These are phyloP conservation scores for Drosophila carrolli DNA, from an alignment of 1,140 invertebrate species.

Conservation along the genomic window DNA sequence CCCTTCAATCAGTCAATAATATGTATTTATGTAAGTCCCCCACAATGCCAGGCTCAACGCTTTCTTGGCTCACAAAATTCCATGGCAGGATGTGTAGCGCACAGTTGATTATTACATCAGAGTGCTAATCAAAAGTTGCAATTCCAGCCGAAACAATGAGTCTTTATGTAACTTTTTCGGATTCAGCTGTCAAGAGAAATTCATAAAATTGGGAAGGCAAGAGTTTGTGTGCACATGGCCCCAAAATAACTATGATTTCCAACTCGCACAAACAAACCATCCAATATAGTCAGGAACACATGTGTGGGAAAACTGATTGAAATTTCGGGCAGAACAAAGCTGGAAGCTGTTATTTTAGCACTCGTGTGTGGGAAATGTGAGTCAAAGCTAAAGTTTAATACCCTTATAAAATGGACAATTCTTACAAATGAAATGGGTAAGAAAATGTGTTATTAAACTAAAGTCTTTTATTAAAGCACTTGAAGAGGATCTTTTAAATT, in stretches of 20 bases:
- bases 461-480: no score
- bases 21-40: conserved; percentile 35
- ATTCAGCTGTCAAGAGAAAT: conserved; percentile 57
- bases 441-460: no score
- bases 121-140: conserved; percentile 74
- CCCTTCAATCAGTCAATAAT: conserved; percentile 71
- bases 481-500: no score
- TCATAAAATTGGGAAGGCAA: conserved; percentile 49
- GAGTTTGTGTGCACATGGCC: conserved; percentile 46
- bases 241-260: conserved; percentile 75
- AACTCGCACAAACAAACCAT: conserved; percentile 10
- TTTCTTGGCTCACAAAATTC: neutral
- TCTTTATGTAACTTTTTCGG: conserved; percentile 50
- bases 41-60: conserved; percentile 1
- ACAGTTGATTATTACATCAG: conserved; percentile 67
- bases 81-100: conserved; percentile 20
- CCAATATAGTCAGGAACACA: conserved; percentile 19
- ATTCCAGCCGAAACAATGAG: conserved; percentile 57
- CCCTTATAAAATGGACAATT: conserved; percentile 14
- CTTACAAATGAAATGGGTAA: neutral
- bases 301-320: conserved; percentile 64
- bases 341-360: conserved; percentile 37
- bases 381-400: conserved; percentile 11
- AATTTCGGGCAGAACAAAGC: conserved; percentile 48
- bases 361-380: conserved; percentile 10